Base-by-base conservation (phyloP, 2,113 vertebrate species). In the Lichenostomus cassidix region DNA sequence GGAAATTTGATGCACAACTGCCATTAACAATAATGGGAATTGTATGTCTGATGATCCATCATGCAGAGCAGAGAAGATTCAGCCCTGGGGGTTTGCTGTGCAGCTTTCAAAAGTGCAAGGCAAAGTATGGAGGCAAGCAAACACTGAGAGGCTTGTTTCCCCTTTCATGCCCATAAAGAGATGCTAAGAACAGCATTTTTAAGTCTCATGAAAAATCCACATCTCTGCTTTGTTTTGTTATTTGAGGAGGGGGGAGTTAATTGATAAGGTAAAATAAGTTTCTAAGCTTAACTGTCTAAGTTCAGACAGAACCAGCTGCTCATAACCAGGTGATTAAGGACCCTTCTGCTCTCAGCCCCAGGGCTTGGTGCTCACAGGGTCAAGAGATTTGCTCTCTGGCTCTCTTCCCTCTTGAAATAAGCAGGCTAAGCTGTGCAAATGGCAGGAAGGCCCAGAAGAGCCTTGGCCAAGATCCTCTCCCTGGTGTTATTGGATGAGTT, bases 11-110 rank as follows among this genome's bases (percentile, higher is more conserved):
- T 80, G 90, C 81, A 91, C 76, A 89, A 52, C 60, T 94, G 88
- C 87, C 91, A 92, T 91, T 96, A 95, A 69, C 95, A 94, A 56
- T 70, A 92, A 92, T 76, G 89, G 79, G 59, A 92, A 79, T 89
- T 89, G 67, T 70, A 44, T 24, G 33, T 59, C 77, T 91, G 83
- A 82, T 69, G 77, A 95, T 96, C 88, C 63, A 83, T 92, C 92
- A 49, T 25, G 50, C n/a, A 92, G 46, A 89, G 55, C 29, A 91
- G 35, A 42, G 82, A 82, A 69, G 83, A 96, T 74, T 60, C 80
- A 89, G 4, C 78, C 89, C 86, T 70, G 70, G 77, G 90, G 91
- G n/a, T 76, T 95, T 94, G 42, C n/a, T 69, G 28, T 37, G 64
- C 58, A 39, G 73, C 35, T 16, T 73, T 79, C 62, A 55, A 73